phyloP scores from a whole-genome alignment of 2,797 vertebrate genomes.

The Acipenser oxyrinchus region DNA sequence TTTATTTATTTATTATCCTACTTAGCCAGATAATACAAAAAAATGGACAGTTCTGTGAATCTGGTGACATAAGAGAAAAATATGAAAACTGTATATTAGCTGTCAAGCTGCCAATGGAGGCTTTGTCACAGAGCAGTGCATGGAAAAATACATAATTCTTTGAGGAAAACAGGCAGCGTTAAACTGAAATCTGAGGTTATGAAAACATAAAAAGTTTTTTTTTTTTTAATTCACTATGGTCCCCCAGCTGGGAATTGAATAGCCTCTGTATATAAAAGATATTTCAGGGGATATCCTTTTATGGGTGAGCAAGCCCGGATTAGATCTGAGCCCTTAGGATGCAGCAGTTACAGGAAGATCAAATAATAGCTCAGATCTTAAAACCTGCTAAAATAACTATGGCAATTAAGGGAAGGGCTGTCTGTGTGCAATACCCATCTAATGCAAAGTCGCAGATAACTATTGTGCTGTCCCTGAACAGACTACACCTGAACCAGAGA shows the following conservation, averaged over 20 bases:
- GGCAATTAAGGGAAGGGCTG: not conserved
- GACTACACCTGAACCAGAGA: too few species aligned
- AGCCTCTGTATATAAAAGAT: slow-evolving; percentile 3
- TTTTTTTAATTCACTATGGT: slow-evolving; percentile 4
- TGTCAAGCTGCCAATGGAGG: not conserved
- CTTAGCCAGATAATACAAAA: not conserved
- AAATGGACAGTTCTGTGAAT: slow-evolving; percentile 11
- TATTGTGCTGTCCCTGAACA: too few species aligned
- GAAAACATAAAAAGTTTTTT: slow-evolving; percentile 16
- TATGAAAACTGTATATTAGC: slow-evolving; percentile 4
- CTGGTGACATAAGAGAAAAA: not conserved
- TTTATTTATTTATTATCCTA: slow-evolving; percentile 13
- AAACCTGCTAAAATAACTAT: slow-evolving; percentile 12
- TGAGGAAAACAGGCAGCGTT: not conserved
- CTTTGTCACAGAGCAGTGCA: not conserved
- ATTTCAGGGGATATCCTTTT: slow-evolving; percentile 7
- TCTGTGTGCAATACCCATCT: not conserved
- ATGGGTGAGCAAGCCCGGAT: slow-evolving; percentile 17
- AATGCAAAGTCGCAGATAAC: too few species aligned
- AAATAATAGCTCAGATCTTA: slow-evolving; percentile 15
- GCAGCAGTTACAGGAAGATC: slow-evolving; percentile 14
- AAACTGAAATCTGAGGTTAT: slow-evolving; percentile 6
- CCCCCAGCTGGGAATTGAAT: not conserved
- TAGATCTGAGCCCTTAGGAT: slow-evolving; percentile 16
- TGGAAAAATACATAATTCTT: slow-evolving; percentile 1